phyloP scores from a whole-genome alignment of 2,888 invertebrate species.

The Epiblema foenella region DNA sequence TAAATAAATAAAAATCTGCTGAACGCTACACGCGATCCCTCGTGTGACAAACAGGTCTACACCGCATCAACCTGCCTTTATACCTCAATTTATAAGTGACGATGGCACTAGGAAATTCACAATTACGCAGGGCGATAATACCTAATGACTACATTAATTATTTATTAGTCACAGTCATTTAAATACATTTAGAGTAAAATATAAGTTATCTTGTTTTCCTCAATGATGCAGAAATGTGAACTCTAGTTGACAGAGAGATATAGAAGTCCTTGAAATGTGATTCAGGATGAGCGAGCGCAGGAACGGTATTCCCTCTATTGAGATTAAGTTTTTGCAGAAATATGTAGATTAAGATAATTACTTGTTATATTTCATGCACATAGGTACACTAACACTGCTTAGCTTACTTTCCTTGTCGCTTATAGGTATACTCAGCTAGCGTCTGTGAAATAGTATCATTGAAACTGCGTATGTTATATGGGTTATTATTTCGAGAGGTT shows the following conservation, averaged over 20 bases:
- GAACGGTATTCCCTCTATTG: too few species aligned
- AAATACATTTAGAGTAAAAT: constrained; percentile 3
- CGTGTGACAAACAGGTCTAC: constrained; percentile 5
- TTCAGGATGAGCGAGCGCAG: too few species aligned
- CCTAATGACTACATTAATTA: not conserved
- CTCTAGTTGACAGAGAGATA: not conserved
- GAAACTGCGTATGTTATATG: too few species aligned
- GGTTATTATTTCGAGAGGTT: too few species aligned
- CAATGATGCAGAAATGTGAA: too few species aligned
- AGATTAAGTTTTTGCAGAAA: too few species aligned
- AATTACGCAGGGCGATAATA: not conserved
- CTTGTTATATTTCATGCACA: too few species aligned
- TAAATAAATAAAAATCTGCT: constrained; percentile 15
- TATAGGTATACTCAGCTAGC: too few species aligned
- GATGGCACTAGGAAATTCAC: not conserved
- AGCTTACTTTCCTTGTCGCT: too few species aligned
- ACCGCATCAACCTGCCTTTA: not conserved
- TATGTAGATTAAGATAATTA: too few species aligned
- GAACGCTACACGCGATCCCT: constrained; percentile 16
- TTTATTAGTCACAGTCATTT: not conserved
- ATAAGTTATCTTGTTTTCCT: not conserved
- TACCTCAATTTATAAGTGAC: not conserved
- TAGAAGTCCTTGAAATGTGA: not conserved
- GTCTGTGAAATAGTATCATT: too few species aligned
- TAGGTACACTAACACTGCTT: too few species aligned